Conservation (phyloP, 2,797 vertebrate species). For the Sphaeramia orbicularis region DNA sequence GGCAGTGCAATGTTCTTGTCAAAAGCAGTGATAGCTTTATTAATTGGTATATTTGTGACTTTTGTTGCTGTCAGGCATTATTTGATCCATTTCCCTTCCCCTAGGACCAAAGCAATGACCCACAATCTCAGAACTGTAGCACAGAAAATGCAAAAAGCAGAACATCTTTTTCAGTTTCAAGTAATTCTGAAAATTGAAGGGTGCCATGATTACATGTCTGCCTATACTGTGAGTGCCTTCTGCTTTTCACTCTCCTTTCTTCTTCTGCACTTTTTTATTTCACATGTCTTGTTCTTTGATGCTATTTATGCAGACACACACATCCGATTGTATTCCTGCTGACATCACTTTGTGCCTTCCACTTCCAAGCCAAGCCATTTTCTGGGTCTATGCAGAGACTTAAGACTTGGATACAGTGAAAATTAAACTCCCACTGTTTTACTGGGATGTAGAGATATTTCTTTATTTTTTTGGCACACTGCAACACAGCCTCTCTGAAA, state of each 20-base stretch:
- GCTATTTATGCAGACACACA: background rate
- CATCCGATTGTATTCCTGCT: background rate
- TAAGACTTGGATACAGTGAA: too few relatives aligned
- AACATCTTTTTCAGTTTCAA: background rate
- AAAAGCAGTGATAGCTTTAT: conserved; percentile 10
- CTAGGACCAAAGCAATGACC: background rate
- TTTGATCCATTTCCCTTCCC: conserved; percentile 3
- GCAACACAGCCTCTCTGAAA: too few relatives aligned
- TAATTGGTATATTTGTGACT: background rate
- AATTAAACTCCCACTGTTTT: too few relatives aligned
- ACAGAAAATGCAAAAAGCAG: conserved; percentile 6
- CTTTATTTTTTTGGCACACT: background rate
- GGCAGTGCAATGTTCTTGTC: conserved; percentile 1
- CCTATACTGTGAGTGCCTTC: background rate
- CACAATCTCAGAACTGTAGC: conserved; percentile 1
- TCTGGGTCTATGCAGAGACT: background rate
- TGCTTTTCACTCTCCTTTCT: background rate
- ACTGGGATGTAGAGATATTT: background rate
- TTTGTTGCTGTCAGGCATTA: background rate
- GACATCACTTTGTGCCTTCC: background rate
- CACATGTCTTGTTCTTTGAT: background rate
- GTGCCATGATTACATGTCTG: background rate
- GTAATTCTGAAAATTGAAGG: conserved; percentile 24
- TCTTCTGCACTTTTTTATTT: conserved; percentile 3
- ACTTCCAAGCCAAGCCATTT: background rate